Percentiles rank a stretch among this genome's conserved stretches.
These are phyloP conservation scores for Ectropis grisescens DNA, from an alignment of 1,140 invertebrate species.

Conservation along the genomic window DNA sequence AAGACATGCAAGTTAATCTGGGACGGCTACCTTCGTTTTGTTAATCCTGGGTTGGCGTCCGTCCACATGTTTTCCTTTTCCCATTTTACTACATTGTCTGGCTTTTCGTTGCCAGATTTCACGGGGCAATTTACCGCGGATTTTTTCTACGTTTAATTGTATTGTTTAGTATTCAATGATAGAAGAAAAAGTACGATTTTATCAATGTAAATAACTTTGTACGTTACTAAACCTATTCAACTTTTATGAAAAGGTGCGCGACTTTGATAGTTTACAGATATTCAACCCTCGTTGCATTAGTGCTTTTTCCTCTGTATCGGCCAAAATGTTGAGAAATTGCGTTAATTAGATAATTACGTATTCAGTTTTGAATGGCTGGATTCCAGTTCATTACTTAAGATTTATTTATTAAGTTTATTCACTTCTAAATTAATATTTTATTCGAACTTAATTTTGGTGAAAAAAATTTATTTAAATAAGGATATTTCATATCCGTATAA, in stretches of 20 bases:
- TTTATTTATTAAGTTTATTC: neutral
- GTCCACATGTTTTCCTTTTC: neutral
- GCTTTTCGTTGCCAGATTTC: too few species aligned
- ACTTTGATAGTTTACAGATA: too few species aligned
- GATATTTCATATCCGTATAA: too few species aligned
- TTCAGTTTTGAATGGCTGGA: too few species aligned
- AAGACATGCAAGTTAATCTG: slow-evolving; percentile 45
- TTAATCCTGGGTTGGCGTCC: too few species aligned
- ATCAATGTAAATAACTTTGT: too few species aligned
- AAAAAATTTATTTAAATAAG: neutral
- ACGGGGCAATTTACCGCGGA: neutral
- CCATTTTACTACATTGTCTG: neutral
- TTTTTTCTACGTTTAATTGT: neutral
- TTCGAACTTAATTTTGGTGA: neutral
- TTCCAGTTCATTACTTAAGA: neutral
- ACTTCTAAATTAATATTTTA: neutral
- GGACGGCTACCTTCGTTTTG: slow-evolving; percentile 6
- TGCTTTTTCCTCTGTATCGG: too few species aligned
- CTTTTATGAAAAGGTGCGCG: too few species aligned
- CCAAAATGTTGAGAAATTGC: too few species aligned
- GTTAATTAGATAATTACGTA: neutral
- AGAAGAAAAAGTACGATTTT: too few species aligned
- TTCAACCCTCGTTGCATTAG: too few species aligned
- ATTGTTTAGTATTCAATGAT: neutral
- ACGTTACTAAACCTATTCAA: too few species aligned